These are phyloP conservation scores for Corythaeola cristata DNA, from an alignment of 2,113 vertebrate genomes.

Conservation along the genomic window DNA sequence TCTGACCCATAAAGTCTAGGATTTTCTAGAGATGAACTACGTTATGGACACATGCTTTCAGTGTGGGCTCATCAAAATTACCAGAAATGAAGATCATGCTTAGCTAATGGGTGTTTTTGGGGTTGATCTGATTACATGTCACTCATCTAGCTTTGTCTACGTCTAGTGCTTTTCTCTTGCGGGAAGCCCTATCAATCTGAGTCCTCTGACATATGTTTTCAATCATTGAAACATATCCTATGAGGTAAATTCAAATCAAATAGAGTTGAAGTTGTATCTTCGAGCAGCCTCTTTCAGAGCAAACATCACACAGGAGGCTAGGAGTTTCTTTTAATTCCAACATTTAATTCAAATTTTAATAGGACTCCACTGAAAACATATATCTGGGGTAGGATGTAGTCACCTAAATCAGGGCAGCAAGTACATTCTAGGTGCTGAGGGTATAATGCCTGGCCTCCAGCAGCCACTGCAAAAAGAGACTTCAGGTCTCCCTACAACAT, in stretches of 20 bases:
- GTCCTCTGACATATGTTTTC: neutral
- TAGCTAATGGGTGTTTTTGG: slow-evolving; percentile 15
- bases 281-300: neutral
- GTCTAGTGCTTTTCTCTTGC: neutral
- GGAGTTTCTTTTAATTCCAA: neutral
- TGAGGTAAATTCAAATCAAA: neutral
- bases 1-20: slow-evolving; percentile 32
- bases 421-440: neutral
- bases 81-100: neutral
- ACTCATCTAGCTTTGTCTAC: neutral
- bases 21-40: slow-evolving; percentile 52
- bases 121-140: neutral
- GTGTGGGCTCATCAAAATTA: slow-evolving; percentile 34
- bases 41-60: slow-evolving; percentile 7
- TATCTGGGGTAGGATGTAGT: neutral
- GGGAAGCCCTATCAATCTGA: neutral
- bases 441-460: neutral
- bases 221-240: neutral
- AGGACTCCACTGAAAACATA: neutral
- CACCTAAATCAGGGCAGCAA: neutral
- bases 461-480: neutral
- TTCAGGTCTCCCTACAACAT: neutral
- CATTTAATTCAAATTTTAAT: neutral
- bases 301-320: neutral
- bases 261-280: neutral